A percentile compares a stretch with the other conserved stretches of the same genome.
Conservation (phyloP, 2,888 invertebrate species). For the Steinernema hermaphroditum region DNA sequence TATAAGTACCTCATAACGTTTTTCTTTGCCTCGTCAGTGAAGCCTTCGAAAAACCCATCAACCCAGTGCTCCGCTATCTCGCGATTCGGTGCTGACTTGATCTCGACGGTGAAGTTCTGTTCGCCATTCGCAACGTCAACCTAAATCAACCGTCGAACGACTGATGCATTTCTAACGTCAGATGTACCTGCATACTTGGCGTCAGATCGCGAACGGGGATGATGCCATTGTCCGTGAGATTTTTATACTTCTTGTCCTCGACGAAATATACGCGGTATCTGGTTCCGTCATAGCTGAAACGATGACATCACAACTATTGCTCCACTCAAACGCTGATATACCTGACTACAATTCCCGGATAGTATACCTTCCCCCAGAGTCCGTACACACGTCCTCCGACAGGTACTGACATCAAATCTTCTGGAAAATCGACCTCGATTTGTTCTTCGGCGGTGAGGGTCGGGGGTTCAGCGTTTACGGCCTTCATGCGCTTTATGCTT, state of each 20-base stretch:
- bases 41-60: constrained; percentile 44
- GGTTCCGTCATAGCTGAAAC: constrained; percentile 1
- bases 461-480: constrained; percentile 35
- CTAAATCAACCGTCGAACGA: not conserved
- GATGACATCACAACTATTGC: not conserved
- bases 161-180: too few species aligned
- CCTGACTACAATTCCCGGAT: constrained; percentile 60
- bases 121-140: not conserved
- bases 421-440: constrained; percentile 55
- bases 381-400: constrained; percentile 63
- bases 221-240: not conserved
- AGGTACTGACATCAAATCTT: constrained; percentile 35
- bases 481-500: not conserved
- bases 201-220: not conserved
- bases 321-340: constrained; percentile 6
- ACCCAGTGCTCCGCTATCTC: constrained; percentile 52
- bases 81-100: constrained; percentile 45
- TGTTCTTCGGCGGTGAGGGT: constrained; percentile 51
- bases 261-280: constrained; percentile 60
- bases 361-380: constrained; percentile 57
- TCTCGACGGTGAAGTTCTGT: constrained; percentile 29
- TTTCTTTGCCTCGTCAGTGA: not conserved
- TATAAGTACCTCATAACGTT: not conserved
- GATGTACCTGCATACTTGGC: not conserved
- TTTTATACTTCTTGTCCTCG: constrained; percentile 47